Evolutionary conservation across 1,140 invertebrate genomes (phyloP), one percentile per base, ranked within the genome.

Genomic region (Hetaerina americana): DNA sequence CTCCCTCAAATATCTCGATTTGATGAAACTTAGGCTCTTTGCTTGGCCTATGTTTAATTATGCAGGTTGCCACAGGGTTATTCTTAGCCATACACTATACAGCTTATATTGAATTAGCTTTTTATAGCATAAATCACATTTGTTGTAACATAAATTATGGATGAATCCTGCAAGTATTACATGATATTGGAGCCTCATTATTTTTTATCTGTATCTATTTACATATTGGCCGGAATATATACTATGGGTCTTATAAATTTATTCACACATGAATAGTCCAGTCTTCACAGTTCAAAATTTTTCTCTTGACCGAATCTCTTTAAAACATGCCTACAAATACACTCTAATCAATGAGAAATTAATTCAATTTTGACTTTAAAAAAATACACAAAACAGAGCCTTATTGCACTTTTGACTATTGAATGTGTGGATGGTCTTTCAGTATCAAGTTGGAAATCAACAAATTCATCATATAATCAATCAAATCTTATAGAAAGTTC

Each of bases 21-120:
- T 72, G 70, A 31, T 75, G 74, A 76, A 75, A 74, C 69, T 75
- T 75, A 25, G 85, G 84, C 24, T 86, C 84, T 18, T 68, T 87
- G 76, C 77, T 87, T 81, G 85, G 83, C 72, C 76, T 87, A 80
- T 85, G 81, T 76, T 81, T 87, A 84, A 78, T 82, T 74, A 83
- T 83, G 78, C 85, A 87, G 85, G 85, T 87, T 82, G 74, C 86
- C 72, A 83, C 82, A 66, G 84, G 85, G 71, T 72, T 86, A 76
- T 86, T 87, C 79, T 79, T 87, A 82, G 81, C 85, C 3, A 85
- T 87, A 83, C 83, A 87, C 79, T 87, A 86, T 80, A 80, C 79
- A 57, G 77, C 82, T 27, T 80, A 85, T 80, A 79, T 85, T 73
- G 83, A n/a, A n/a, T n/a, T n/a, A n/a, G n/a, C n/a, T n/a, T n/a